Conservation (phyloP, 2,888 invertebrate genomes). For the Parascotia fuliginaria region DNA sequence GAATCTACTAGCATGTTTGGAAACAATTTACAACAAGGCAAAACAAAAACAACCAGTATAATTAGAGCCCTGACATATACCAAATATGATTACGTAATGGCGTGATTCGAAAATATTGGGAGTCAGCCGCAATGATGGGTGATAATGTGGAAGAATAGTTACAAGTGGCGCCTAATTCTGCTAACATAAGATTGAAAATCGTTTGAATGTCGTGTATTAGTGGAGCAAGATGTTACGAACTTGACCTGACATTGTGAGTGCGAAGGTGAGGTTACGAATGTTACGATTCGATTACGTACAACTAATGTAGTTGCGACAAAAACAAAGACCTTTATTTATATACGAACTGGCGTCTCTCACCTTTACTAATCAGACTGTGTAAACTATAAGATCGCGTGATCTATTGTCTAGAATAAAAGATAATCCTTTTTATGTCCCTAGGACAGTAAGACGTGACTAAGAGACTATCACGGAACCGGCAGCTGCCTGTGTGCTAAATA, state of each 20-base stretch:
- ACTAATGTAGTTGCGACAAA: slow-evolving; percentile 52
- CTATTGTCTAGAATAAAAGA: too few species aligned
- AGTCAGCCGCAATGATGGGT: slow-evolving; percentile 1
- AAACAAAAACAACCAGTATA: slow-evolving; percentile 7
- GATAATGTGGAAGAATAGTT: not conserved
- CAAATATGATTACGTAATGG: slow-evolving; percentile 6
- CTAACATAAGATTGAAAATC: slow-evolving; percentile 8
- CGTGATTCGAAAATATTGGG: slow-evolving; percentile 11
- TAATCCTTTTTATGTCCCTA: too few species aligned
- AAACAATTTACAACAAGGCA: slow-evolving; percentile 2
- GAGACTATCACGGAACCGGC: too few species aligned
- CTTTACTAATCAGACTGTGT: too few species aligned
- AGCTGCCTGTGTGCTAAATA: too few species aligned
- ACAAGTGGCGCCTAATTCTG: not conserved
- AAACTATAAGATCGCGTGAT: too few species aligned
- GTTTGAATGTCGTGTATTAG: not conserved
- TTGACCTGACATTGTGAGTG: slow-evolving; percentile 60
- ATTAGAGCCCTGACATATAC: slow-evolving; percentile 4
- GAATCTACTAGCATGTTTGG: slow-evolving; percentile 4
- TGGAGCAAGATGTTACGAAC: slow-evolving; percentile 45
- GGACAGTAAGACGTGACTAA: too few species aligned
- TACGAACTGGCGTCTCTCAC: too few species aligned
- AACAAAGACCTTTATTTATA: slow-evolving; percentile 8
- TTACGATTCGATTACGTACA: slow-evolving; percentile 28
- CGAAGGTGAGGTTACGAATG: too few species aligned